Percentiles rank a stretch among this genome's conserved stretches.
These are phyloP conservation scores for Holothuria scabra DNA, from an alignment of 53 echinoderm and acorn worm species.

Conservation along the genomic window DNA sequence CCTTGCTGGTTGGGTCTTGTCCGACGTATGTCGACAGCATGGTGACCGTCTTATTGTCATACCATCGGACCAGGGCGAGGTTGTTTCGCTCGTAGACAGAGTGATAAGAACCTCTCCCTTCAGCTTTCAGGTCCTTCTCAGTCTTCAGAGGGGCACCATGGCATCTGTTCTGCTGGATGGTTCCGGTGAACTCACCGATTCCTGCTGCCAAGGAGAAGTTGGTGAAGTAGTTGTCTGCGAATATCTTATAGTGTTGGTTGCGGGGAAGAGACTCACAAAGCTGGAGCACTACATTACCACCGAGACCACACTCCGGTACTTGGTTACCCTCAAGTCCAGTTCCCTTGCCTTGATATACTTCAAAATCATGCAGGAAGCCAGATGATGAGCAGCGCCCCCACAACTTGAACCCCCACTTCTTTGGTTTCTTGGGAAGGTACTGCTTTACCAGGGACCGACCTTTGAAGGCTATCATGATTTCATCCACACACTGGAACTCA, in stretches of 20 bases:
- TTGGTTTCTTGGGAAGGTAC: slow-evolving; percentile 4
- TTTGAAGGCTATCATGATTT: too few species aligned
- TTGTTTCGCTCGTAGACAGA: background rate
- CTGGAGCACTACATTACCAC: slow-evolving; percentile 52
- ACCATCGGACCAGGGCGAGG: background rate
- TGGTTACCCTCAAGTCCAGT: background rate
- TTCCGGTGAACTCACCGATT: background rate
- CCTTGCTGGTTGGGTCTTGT: too few species aligned
- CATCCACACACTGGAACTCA: too few species aligned
- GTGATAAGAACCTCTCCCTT: background rate
- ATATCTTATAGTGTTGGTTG: slow-evolving; percentile 48
- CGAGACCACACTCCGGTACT: background rate
- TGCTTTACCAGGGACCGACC: background rate
- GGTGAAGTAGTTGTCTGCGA: slow-evolving; percentile 45
- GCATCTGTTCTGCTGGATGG: background rate
- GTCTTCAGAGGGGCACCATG: background rate
- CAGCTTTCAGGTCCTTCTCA: background rate
- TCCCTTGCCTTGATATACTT: slow-evolving; percentile 8
- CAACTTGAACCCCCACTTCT: slow-evolving; percentile 22
- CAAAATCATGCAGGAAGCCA: slow-evolving; percentile 21
- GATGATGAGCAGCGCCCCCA: background rate
- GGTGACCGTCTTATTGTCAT: background rate
- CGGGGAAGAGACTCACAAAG: slow-evolving; percentile 16
- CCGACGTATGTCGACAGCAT: background rate
- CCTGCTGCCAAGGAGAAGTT: background rate